Base-by-base conservation (phyloP, 2,113 vertebrate genomes). In the Drymodes brunneopygia region DNA sequence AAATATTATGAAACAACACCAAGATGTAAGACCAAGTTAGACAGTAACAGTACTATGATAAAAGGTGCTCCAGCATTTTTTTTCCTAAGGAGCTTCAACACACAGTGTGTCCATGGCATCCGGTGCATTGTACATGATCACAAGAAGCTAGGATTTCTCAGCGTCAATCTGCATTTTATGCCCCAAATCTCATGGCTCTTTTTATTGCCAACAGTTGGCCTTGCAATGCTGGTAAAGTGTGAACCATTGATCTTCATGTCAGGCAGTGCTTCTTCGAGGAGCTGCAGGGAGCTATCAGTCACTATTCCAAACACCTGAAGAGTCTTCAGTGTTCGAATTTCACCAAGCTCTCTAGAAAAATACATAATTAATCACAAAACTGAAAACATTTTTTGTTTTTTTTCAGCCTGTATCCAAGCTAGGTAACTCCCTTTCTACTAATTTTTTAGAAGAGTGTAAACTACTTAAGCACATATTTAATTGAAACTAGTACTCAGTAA, bases 241-340 rank as follows among this genome's bases (percentile, higher is more conserved):
- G 97, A 97, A 29, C 97, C 96, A 97, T 99, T 99, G 90, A 99
- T 98, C 92, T 97, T 97, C 50, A 99, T 36, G 8, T 94, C 95
- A 22, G 98, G 98, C 88, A 99, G 97, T 2, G 97, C 97, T 92
- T 98, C 98, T 82, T 97, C 98, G 25, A 99, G 97, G 23, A 98
- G 72, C 11, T 98, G 93, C 64, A 99, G 97, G 78, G 98, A 98
- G 50, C 69, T 92, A 7, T 99, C 98, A 27, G 98, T 98, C 42
- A 99, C 98, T 12, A 99, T 97, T 62, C 99, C 99, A 80, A 99
- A 99, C 14, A 98, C 98, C 47, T 99, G 99, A 94, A 99, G 98
- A 24, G 98, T 98, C 95, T 97, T 97, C 84, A 99, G 95, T 6
- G 89, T 78, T 23, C 95, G 97, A 75, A 99, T 98, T 92, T 96